phyloP scores from a whole-genome alignment of 2,113 vertebrate genomes.

The Albula glossodonta region DNA sequence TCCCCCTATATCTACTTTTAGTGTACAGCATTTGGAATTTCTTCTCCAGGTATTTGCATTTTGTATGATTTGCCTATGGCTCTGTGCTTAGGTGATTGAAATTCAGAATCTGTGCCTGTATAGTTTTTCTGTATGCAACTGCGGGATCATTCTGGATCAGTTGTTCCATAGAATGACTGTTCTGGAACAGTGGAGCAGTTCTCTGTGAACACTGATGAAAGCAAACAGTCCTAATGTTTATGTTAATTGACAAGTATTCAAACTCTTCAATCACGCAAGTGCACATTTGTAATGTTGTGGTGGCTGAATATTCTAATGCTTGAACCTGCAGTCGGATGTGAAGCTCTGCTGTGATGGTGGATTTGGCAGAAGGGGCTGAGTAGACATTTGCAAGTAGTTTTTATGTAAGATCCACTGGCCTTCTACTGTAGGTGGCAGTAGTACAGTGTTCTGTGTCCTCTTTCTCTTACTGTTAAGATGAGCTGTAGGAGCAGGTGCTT shows the following conservation, averaged over 20 bases:
- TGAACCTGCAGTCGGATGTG: neutral
- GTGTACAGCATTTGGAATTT: too few species aligned
- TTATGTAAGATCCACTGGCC: constrained; percentile 57
- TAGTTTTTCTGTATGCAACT: neutral
- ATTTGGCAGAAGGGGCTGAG: neutral
- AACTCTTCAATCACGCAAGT: neutral
- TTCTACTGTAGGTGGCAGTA: constrained; percentile 71
- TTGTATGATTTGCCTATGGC: too few species aligned
- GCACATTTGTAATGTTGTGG: neutral
- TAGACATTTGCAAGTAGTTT: neutral
- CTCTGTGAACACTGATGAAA: neutral
- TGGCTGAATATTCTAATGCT: neutral
- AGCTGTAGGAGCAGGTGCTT: neutral
- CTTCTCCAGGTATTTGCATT: too few species aligned
- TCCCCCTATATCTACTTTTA: too few species aligned
- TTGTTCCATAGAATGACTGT: too few species aligned
- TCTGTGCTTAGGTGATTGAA: neutral
- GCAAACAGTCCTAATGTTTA: neutral
- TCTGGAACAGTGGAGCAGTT: neutral
- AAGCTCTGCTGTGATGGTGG: neutral
- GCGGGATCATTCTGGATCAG: too few species aligned
- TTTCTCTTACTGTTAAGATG: neutral
- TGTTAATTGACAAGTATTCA: neutral
- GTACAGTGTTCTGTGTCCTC: constrained; percentile 59
- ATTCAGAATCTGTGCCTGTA: neutral